Evolutionary conservation across 2,888 invertebrate genomes (phyloP), one percentile per base, ranked within the genome.

Genomic region (Dasypogon diadema): DNA sequence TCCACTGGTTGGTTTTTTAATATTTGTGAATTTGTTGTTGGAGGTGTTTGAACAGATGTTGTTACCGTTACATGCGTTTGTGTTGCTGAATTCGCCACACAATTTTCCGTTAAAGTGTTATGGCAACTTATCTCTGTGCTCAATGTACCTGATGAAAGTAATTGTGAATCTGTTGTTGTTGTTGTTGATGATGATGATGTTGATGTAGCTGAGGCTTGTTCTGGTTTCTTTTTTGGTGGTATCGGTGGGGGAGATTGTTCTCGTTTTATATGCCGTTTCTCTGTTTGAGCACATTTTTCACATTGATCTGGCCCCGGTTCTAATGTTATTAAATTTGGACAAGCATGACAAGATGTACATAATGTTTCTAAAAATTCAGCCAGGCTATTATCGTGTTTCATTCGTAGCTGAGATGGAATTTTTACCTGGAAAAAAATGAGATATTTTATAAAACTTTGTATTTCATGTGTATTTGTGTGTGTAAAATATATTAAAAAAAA

Each of bases 1-100:
- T 95, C 95, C 21, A 90, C 90, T 22, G 95, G 94, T 74, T 90
- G 90, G 37, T 88, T 85, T 75, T 88, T 88, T 63, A 87, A 84
- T 21, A 87, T 83, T 75, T 85, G 82, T 2, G 84, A 81, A 10
- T 30, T 56, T 5, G 14, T 14, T 6, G 75, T 76, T 48, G 75
- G 12, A 14, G 82, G 79, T 16, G 82, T 79, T 6, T 82, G 79
- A 30, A 83, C 80, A 48, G 83, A 81, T 70, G 82, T 80, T 5
- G 79, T 80, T 16, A 81, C 80, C 75, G 60, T 58, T 22, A 58
- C 6, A 30, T 55, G 37, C 5, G 74, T 74, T 56, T 74, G 74
- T 26, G 74, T 74, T 16, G 74, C 58, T 74, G 74, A 56, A 48
- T 70, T 70, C 5, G 54, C 54, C 12, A 46, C 18, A 54, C 54